Percentiles rank a stretch among this genome's conserved stretches.
Evolutionary conservation across 2,888 invertebrate genomes (phyloP).

Genomic region (Gibbula magus): DNA sequence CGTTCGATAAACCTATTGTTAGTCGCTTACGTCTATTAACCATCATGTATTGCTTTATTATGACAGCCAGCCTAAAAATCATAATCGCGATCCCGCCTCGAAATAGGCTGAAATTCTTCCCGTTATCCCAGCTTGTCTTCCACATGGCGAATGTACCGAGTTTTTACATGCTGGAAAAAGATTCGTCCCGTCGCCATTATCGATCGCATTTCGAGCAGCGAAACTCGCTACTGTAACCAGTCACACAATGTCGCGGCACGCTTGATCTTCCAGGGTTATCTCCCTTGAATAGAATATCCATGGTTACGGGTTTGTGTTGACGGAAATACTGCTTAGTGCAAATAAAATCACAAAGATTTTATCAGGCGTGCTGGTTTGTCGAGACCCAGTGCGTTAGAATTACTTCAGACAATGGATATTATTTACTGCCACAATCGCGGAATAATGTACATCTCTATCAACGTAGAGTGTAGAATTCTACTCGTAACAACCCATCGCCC

Average conservation of each 20-base stretch:
- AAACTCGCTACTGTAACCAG: not conserved
- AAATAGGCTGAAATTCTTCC: not conserved
- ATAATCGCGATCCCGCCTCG: not conserved
- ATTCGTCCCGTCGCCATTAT: not conserved
- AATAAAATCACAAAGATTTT: not conserved
- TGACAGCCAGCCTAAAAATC: not conserved
- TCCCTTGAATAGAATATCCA: slow-evolving; percentile 18
- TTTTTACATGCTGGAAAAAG: slow-evolving; percentile 9
- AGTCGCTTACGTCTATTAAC: too few species aligned
- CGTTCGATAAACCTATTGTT: too few species aligned
- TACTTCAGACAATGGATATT: not conserved
- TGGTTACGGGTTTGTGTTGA: slow-evolving; percentile 19
- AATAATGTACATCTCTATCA: too few species aligned
- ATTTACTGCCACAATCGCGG: too few species aligned
- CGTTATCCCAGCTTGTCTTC: not conserved
- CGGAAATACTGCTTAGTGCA: slow-evolving; percentile 6
- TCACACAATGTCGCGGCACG: not conserved
- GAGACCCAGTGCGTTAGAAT: not conserved
- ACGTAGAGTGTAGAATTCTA: too few species aligned
- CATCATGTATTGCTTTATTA: too few species aligned
- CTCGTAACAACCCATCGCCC: too few species aligned
- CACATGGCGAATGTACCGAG: slow-evolving; percentile 1
- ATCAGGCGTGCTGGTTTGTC: not conserved
- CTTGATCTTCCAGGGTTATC: slow-evolving; percentile 9
- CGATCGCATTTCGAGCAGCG: too few species aligned